Percentiles rank a stretch among this genome's conserved stretches.
phyloP scores from a whole-genome alignment of 2,113 vertebrate genomes.

The Ptilonorhynchus violaceus region DNA sequence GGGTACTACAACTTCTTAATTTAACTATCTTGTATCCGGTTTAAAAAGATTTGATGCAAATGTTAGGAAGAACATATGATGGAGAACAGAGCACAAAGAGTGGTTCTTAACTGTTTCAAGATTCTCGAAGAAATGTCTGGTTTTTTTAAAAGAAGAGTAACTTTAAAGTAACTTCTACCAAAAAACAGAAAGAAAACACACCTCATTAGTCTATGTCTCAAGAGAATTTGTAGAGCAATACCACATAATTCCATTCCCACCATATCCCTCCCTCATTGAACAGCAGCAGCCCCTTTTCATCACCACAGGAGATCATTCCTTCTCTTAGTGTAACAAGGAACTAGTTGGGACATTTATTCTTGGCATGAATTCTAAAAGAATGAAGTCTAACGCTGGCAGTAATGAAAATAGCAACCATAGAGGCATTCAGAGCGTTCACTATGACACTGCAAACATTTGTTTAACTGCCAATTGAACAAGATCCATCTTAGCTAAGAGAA shows the following conservation, averaged over 20 bases:
- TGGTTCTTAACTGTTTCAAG: neutral
- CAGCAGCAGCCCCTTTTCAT: constrained; percentile 42
- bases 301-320: constrained; percentile 55
- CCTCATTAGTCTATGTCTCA: neutral
- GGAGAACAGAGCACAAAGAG: neutral
- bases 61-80: neutral
- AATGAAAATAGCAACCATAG: constrained; percentile 65
- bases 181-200: neutral
- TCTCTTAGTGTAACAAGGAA: constrained; percentile 42
- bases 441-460: constrained; percentile 65
- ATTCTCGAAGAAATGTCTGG: neutral
- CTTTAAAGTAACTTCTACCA: neutral
- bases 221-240: neutral
- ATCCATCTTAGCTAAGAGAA: constrained; percentile 41
- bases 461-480: constrained; percentile 56
- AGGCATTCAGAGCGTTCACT: constrained; percentile 42
- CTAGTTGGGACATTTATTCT: constrained; percentile 56
- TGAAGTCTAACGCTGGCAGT: constrained; percentile 49
- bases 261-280: neutral
- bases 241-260: neutral
- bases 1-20: neutral
- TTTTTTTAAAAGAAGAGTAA: neutral
- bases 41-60: neutral
- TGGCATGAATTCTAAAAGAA: constrained; percentile 48
- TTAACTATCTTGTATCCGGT: neutral